Evolutionary conservation across 2,888 invertebrate genomes (phyloP).

Genomic region (Chelonus formosanus): DNA sequence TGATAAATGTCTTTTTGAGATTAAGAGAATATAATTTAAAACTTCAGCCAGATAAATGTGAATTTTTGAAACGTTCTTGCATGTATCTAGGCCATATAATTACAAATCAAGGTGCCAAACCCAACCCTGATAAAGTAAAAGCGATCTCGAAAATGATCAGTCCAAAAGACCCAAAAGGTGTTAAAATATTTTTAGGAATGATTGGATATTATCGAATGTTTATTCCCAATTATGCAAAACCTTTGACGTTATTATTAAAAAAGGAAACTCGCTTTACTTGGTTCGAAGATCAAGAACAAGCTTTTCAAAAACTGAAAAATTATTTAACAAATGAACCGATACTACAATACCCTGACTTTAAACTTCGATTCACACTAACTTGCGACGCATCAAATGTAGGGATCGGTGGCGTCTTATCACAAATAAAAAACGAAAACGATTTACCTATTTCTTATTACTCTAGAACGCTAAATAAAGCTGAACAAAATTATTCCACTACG

Average conservation of each 20-base stretch:
- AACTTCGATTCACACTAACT: conserved; percentile 45
- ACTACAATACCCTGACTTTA: conserved; percentile 50
- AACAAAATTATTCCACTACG: too few species aligned
- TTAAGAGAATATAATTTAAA: neutral
- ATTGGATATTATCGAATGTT: conserved; percentile 16
- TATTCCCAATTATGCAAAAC: too few species aligned
- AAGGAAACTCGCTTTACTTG: conserved; percentile 27
- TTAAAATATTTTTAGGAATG: neutral
- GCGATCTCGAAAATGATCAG: neutral
- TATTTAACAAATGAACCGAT: conserved; percentile 20
- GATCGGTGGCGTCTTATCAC: too few species aligned
- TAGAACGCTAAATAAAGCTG: neutral
- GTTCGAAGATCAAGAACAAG: conserved; percentile 22
- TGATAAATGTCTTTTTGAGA: neutral
- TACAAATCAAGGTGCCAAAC: neutral
- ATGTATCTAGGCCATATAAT: conserved; percentile 3
- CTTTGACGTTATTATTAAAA: too few species aligned
- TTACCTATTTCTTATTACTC: conserved; percentile 13
- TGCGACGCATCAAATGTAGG: conserved; percentile 52
- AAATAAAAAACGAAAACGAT: conserved; percentile 36
- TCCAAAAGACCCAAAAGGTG: neutral
- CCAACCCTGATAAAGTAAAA: neutral
- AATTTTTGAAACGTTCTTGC: neutral
- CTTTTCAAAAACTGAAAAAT: conserved; percentile 26
- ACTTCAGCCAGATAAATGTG: too few species aligned